Conservation (phyloP, 2,797 vertebrate species). For the Microtus obscurus region DNA sequence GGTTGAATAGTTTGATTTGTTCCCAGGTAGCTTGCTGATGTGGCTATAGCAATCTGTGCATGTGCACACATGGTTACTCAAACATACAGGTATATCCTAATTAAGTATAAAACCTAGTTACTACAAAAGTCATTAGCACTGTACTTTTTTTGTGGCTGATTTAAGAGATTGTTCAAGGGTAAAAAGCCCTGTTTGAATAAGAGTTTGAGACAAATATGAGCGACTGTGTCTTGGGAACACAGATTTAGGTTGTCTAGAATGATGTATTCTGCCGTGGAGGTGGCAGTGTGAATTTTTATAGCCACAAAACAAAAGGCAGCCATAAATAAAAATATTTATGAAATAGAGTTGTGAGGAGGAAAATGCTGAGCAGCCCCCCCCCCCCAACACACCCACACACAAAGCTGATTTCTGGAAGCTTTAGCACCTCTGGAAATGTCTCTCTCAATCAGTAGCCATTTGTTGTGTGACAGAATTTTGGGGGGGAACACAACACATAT, state of each 20-base stretch:
- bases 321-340: neutral
- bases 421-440: constrained; percentile 9
- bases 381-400: no score
- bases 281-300: neutral
- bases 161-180: constrained; percentile 53
- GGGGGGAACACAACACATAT: neutral
- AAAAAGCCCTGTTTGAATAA: neutral
- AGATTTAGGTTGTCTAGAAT: neutral
- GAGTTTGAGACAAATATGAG: neutral
- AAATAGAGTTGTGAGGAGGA: neutral
- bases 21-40: neutral
- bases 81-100: neutral
- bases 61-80: neutral
- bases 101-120: constrained; percentile 25
- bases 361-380: neutral
- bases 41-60: neutral
- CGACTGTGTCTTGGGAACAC: neutral
- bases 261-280: neutral
- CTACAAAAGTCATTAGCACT: neutral
- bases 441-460: constrained; percentile 28
- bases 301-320: neutral
- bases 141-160: neutral
- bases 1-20: constrained; percentile 34
- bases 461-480: neutral
- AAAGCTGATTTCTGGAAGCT: neutral